A percentile compares a stretch with the other conserved stretches of the same genome.
These are phyloP conservation scores for Gadopsis bispinosus DNA, from an alignment of 2,797 vertebrate genomes.

Conservation along the genomic window DNA sequence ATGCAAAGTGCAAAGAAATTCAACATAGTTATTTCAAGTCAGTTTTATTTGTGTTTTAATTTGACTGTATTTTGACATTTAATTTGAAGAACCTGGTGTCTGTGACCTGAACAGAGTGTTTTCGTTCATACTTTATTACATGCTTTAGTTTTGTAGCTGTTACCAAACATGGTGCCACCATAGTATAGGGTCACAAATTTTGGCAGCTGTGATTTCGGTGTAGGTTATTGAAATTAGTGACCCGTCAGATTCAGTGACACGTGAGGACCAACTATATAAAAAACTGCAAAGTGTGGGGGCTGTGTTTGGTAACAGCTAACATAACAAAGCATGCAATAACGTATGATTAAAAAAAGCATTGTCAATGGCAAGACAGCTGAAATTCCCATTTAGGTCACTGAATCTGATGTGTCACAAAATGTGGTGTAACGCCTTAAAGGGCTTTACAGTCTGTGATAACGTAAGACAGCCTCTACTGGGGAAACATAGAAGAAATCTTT, in stretches of 20 bases:
- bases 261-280: not conserved
- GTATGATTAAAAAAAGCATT: not conserved
- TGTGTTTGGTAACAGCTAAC: not conserved
- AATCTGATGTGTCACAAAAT: not conserved
- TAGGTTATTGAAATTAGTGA: not conserved
- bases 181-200: not conserved
- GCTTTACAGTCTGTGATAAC: no score
- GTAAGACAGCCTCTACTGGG: no score
- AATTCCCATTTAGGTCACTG: not conserved
- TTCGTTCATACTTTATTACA: not conserved
- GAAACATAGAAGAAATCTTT: not conserved
- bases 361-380: not conserved
- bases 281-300: not conserved
- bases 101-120: not conserved
- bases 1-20: not conserved
- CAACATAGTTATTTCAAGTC: not conserved
- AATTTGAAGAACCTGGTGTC: not conserved
- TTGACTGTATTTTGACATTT: not conserved
- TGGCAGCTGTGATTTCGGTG: not conserved
- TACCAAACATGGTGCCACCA: not conserved
- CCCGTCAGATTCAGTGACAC: not conserved
- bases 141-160: not conserved
- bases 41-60: not conserved
- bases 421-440: no score
- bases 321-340: not conserved